Evolutionary conservation across 1,140 invertebrate genomes (phyloP), one percentile per base, ranked within the genome.

Genomic region (Cotesia vestalis): DNA sequence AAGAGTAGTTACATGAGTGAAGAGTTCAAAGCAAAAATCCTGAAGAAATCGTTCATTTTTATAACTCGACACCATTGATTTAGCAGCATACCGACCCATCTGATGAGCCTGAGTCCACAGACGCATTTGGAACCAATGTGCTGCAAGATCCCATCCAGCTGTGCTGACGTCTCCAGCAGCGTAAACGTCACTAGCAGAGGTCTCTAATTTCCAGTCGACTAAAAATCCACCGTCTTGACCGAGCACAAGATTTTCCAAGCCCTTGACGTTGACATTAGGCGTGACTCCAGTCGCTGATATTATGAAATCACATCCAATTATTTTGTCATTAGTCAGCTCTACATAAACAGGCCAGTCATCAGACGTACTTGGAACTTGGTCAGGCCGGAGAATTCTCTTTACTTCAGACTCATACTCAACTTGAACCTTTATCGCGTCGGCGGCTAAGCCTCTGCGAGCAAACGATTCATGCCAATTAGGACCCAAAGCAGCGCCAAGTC

Each of bases 41-140:
- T 94, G 91, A 46, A 92, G 84, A 27, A 93, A 90, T 71, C 90
- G 86, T 86, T 94, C 91, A 11, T 89, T 86, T 17, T 83, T 88
- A 1, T 89, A 78, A 62, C 86, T 87, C 2, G 91, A 91, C 73
- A 91, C 88, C 95, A 99, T 99, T 72, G 93, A 92, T 83, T 95
- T 94, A 0, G 95, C 97, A 12, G 94, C 96, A 88, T 97, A 98
- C 55, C 90, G 89, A 9, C 97, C 98, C 97, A 99, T 99, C 87
- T 98, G 96, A 73, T 96, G 86, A 0, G 98, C 98, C 88, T 99
- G 98, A 4, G 96, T 96, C 98, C 98, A 99, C 1, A 99, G 84
- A 62, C 96, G 89, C 93, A 99, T 96, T 87, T 98, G 97, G 85
- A 98, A 94, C 98, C 98, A 99, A 81, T 98, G 94, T 52, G 89